Conservation (phyloP, 2,888 invertebrate species). For the Eilema griseolum region DNA sequence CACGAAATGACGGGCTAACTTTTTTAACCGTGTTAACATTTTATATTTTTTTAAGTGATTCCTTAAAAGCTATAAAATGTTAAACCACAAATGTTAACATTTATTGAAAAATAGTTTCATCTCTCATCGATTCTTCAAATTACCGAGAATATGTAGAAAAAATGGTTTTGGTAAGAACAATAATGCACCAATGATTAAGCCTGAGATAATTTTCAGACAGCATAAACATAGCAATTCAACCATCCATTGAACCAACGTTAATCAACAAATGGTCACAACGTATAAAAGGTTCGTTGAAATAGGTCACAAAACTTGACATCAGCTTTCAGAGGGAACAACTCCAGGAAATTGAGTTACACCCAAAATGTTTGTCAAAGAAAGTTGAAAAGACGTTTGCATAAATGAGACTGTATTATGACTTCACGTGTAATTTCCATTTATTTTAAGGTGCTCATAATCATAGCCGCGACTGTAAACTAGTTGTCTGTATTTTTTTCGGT, state of each 20-base stretch:
- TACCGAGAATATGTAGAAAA: too few species aligned
- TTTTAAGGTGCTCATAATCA: background rate
- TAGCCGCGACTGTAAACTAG: conserved; percentile 24
- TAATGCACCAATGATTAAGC: too few species aligned
- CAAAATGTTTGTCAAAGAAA: conserved; percentile 41
- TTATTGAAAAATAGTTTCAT: too few species aligned
- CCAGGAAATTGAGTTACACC: conserved; percentile 50
- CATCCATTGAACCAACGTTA: conserved; percentile 50
- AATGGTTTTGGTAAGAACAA: too few species aligned
- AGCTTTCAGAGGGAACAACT: conserved; percentile 43
- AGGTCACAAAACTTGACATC: conserved; percentile 53
- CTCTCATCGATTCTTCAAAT: too few species aligned
- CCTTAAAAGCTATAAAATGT: too few species aligned
- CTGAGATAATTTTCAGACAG: conserved; percentile 28
- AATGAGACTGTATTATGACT: conserved; percentile 30
- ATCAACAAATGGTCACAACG: conserved; percentile 46
- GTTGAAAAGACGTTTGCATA: conserved; percentile 40
- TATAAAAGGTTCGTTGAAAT: conserved; percentile 51
- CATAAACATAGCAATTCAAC: conserved; percentile 45
- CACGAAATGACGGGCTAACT: too few species aligned
- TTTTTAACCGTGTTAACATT: too few species aligned
- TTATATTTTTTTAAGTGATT: too few species aligned
- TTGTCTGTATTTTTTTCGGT: conserved; percentile 28
- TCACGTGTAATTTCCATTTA: conserved; percentile 20
- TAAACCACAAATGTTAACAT: too few species aligned